A percentile compares a stretch with the other conserved stretches of the same genome.
phyloP scores from a whole-genome alignment of 2,797 vertebrate species.

The Clarias fuscus region DNA sequence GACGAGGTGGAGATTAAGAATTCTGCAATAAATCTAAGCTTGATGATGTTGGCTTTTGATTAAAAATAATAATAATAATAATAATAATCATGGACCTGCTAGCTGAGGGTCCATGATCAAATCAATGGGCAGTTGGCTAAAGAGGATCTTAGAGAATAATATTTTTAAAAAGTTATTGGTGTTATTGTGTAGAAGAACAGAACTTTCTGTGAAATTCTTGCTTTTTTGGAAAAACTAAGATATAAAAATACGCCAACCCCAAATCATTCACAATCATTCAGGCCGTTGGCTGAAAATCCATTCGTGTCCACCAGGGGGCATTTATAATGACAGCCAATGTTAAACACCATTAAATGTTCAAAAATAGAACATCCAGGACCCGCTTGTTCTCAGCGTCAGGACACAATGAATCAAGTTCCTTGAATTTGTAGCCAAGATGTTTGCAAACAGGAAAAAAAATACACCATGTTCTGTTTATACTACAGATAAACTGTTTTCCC shows the following conservation, averaged over 20 bases:
- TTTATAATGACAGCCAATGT: neutral
- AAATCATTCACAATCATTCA: neutral
- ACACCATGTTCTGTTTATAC: neutral
- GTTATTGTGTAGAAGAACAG: neutral
- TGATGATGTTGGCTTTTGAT: neutral
- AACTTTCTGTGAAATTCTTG: neutral
- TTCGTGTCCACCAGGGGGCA: conserved; percentile 5
- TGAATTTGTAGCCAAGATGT: neutral
- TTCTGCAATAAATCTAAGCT: neutral
- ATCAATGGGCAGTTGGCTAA: neutral
- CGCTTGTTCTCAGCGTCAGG: neutral
- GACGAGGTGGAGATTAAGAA: neutral
- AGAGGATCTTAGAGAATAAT: neutral
- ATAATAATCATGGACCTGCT: neutral
- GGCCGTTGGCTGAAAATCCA: no score
- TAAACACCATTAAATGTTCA: neutral
- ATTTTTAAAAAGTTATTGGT: neutral
- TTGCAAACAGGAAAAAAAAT: neutral
- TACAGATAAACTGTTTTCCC: neutral
- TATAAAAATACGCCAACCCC: neutral
- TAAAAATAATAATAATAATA: neutral
- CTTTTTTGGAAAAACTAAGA: neutral
- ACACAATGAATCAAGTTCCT: neutral
- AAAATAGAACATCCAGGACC: neutral
- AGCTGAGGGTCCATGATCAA: neutral